A percentile compares a stretch with the other conserved stretches of the same genome.
Conservation (phyloP, 2,797 vertebrate species). For the Helarctos malayanus region DNA sequence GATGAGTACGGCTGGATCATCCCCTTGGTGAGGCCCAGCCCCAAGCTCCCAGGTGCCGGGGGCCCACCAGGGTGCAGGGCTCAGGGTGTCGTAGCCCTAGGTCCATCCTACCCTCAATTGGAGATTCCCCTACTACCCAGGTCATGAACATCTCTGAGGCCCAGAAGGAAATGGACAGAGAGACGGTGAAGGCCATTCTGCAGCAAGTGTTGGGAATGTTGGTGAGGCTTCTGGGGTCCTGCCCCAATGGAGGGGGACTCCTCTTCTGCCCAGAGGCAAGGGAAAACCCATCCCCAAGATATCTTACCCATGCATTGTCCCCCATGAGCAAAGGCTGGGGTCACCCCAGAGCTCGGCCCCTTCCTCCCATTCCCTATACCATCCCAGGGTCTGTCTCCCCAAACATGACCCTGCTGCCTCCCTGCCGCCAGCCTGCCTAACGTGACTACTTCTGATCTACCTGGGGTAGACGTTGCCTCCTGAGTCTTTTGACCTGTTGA, state of each 20-base stretch:
- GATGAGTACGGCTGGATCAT: constrained; percentile 87
- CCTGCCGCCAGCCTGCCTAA: not conserved
- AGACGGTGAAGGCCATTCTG: constrained; percentile 64
- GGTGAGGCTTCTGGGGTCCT: constrained; percentile 56
- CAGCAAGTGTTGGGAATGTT: rapidly evolving
- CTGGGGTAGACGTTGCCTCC: constrained; percentile 12
- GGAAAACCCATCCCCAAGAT: not conserved
- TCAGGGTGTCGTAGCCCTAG: not conserved
- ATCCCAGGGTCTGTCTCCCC: not conserved
- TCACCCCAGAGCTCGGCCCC: not conserved
- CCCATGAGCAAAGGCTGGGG: not conserved
- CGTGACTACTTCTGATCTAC: constrained; percentile 45
- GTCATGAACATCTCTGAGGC: not conserved
- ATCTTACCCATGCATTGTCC: not conserved
- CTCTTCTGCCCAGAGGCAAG: not conserved
- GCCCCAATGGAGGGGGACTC: not conserved
- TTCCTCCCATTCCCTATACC: not conserved
- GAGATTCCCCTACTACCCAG: constrained; percentile 55
- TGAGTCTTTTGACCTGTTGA: constrained; percentile 67
- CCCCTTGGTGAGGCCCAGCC: constrained; percentile 80
- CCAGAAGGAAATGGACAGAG: constrained; percentile 72
- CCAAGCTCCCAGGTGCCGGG: no score
- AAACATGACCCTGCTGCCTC: no score
- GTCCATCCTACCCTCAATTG: not conserved
- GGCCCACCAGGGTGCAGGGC: not conserved